Conservation (phyloP, 30 jellyfish, hydroid and myxozoan genomes). For the Aurelia sp. region DNA sequence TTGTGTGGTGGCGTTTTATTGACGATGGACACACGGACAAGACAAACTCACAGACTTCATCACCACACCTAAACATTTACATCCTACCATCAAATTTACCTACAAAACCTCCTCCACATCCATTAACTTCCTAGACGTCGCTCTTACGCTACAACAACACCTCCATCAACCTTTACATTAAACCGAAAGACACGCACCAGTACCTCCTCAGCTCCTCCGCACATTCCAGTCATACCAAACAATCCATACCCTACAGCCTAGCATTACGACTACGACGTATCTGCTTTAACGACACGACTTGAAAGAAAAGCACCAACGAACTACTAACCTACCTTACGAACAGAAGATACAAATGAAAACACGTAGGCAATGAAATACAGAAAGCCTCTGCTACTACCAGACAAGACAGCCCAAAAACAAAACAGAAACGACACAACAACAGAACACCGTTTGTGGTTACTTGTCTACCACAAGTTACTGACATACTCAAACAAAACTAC, state of each 20-base stretch:
- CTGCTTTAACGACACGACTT: slow-evolving; percentile 9
- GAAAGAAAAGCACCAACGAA: slow-evolving; percentile 2
- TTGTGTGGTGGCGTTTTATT: slow-evolving; percentile 5
- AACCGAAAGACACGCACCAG: neutral
- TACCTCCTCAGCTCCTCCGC: too few relatives aligned
- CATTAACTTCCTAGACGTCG: neutral
- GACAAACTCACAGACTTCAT: slow-evolving; percentile 28
- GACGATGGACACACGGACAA: slow-evolving; percentile 39
- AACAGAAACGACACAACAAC: neutral
- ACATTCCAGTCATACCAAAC: too few relatives aligned
- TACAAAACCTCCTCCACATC: neutral
- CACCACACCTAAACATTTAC: neutral
- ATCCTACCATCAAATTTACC: neutral
- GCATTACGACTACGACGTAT: slow-evolving; percentile 29
- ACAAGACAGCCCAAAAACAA: neutral
- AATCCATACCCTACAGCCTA: neutral
- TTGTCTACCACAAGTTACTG: neutral
- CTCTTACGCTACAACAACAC: neutral
- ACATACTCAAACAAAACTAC: neutral
- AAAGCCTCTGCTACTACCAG: slow-evolving; percentile 7
- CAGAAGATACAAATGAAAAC: slow-evolving; percentile 21
- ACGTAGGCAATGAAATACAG: slow-evolving; percentile 18
- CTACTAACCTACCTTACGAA: slow-evolving; percentile 12
- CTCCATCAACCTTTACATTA: neutral
- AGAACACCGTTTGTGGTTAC: neutral